These are phyloP conservation scores for Sebastiscus tertius DNA, from an alignment of 2,797 vertebrate species.

Conservation along the genomic window DNA sequence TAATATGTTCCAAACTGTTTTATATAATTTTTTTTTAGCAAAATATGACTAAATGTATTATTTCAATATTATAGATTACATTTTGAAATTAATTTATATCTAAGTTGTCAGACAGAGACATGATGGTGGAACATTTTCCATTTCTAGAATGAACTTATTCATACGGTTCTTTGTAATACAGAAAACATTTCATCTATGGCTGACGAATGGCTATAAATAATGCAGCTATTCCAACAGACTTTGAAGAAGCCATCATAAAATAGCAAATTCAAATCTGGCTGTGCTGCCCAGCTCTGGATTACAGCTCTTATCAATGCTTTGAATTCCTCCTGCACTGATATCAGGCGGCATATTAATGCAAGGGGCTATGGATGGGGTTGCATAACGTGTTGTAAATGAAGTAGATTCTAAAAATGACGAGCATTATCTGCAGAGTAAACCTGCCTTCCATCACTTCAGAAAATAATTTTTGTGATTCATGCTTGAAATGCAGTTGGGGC, in stretches of 20 bases:
- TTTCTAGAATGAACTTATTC: not conserved
- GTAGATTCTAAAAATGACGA: not conserved
- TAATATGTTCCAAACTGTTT: not conserved
- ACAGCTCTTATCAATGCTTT: conserved; percentile 4
- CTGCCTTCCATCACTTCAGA: not conserved
- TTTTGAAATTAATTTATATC: not conserved
- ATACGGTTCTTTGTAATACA: not conserved
- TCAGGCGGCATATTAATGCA: not conserved
- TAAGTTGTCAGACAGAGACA: not conserved
- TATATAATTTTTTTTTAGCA: not conserved
- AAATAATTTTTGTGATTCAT: not conserved
- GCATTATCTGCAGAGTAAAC: not conserved
- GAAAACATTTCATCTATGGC: conserved; percentile 17
- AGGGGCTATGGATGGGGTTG: not conserved
- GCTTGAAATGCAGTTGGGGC: not conserved
- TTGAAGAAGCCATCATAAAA: conserved; percentile 7
- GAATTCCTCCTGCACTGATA: not conserved
- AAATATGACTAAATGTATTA: not conserved
- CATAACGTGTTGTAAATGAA: not conserved
- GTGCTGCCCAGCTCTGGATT: not conserved
- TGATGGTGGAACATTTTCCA: not conserved
- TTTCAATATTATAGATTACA: not conserved
- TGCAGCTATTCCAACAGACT: not conserved
- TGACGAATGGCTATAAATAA: conserved; percentile 22
- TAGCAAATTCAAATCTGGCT: conserved; percentile 8